phyloP scores from a whole-genome alignment of 1,140 invertebrate species.

The Polypedilum vanderplanki region DNA sequence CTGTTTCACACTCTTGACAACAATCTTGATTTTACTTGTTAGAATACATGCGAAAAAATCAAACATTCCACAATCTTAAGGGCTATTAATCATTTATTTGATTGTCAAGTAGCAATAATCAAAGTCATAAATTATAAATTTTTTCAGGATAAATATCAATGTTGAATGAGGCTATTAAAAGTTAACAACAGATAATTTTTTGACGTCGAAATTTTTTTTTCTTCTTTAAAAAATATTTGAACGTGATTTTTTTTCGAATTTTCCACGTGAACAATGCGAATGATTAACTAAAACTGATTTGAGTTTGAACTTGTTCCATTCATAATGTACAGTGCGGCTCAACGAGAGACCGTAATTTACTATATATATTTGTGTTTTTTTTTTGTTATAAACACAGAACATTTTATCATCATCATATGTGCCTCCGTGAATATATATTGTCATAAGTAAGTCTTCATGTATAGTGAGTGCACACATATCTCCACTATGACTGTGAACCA shows the following conservation, averaged over 20 bases:
- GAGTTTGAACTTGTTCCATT: slow-evolving; percentile 17
- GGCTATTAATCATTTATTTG: neutral
- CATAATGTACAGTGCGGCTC: neutral
- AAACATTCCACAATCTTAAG: neutral
- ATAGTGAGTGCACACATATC: neutral
- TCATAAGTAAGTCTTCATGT: neutral
- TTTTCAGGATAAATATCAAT: neutral
- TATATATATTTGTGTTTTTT: slow-evolving; percentile 6
- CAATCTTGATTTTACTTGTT: neutral
- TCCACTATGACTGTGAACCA: neutral
- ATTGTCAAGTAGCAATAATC: neutral
- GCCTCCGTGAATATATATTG: neutral
- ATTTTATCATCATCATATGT: slow-evolving; percentile 10
- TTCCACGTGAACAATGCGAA: slow-evolving; percentile 11
- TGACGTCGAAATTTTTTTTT: no score
- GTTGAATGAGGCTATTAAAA: neutral
- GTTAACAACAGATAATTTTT: no score
- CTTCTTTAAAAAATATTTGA: neutral
- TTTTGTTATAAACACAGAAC: neutral
- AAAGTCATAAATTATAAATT: slow-evolving; percentile 14
- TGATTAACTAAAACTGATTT: slow-evolving; percentile 14
- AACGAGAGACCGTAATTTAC: neutral
- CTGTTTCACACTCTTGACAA: neutral
- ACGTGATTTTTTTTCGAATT: no score
- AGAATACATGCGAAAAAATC: neutral